Evolutionary conservation across 1,140 invertebrate genomes (phyloP), one percentile per base, ranked within the genome.

Genomic region (Stenopsyche tienmushanensis): DNA sequence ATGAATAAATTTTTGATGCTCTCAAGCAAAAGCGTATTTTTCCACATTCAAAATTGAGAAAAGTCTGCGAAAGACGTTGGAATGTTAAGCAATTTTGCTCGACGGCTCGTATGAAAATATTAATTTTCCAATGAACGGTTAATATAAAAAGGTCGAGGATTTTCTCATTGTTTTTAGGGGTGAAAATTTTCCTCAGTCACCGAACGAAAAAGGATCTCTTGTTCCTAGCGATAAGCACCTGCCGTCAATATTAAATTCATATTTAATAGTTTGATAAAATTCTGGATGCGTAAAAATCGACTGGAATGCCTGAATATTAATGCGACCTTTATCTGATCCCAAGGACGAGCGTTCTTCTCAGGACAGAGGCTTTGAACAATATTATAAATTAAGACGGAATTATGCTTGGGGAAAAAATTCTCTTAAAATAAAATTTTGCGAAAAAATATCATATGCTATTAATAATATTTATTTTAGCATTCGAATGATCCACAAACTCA

Each of bases 231-330:
- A 10, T n/a, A 55, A 23, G 54, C 63, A 55, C 50, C 65, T 62
- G 65, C 41, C 58, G 52, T 57, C 65, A 67, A 67, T 67, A 67
- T 67, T 62, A 62, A 67, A 67, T 63, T 67, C 65, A 55, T 62
- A 67, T 67, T 67, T 67, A 67, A 67, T 67, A 67, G 65, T 67
- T 62, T 67, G 65, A 67, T 67, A 67, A 67, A 67, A 67, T 67
- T 67, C 65, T 62, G 49, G 17, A 26, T 62, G 65, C 65, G 65
- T 67, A 67, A 67, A 67, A 67, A 62, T 55, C 53, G 49, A 63
- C 52, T 39, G 65, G 45, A 62, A 66, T 67, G 42, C 65, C 59
- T 57, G 65, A 67, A 67, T 67, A 67, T 67, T 66, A 62, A 67
- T 57, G 44, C 65, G 21, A 41, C 45, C 49, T 41, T 41, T 57